phyloP scores from a whole-genome alignment of 92 coral and sea anemone species.

The Ricordea florida region DNA sequence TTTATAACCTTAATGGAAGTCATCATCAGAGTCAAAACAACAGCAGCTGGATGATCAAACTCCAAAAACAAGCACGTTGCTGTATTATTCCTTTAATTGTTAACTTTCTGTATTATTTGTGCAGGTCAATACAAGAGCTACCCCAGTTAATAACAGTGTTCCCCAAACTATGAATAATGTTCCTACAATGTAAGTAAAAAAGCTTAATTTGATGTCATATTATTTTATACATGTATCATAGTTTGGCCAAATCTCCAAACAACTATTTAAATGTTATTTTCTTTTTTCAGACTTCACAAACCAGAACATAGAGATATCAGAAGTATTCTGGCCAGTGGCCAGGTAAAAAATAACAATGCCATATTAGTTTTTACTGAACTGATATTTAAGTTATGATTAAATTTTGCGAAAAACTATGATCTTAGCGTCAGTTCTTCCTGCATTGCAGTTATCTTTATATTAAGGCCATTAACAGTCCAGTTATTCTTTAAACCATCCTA shows the following conservation, averaged over 20 bases:
- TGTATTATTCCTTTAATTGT: background rate
- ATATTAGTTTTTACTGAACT: background rate
- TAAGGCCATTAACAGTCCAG: no score
- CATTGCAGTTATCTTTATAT: no score
- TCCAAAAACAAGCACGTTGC: no score
- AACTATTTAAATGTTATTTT: background rate
- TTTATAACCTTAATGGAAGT: no score
- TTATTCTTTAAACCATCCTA: background rate
- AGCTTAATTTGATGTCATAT: background rate
- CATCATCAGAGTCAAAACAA: no score
- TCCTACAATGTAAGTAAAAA: background rate
- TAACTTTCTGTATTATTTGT: background rate
- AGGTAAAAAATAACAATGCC: constrained; percentile 47
- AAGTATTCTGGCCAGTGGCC: constrained; percentile 89
- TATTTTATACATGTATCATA: background rate
- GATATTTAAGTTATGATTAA: background rate
- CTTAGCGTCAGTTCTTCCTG: background rate
- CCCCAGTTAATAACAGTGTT: constrained; percentile 27
- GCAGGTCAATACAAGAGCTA: constrained; percentile 69
- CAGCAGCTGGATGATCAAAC: no score
- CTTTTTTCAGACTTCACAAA: constrained; percentile 22
- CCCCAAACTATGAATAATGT: background rate
- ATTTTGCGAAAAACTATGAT: background rate
- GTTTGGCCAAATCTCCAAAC: background rate
- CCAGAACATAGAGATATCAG: constrained; percentile 74